phyloP scores from a whole-genome alignment of 2,888 invertebrate species.

The Lottia scabra region DNA sequence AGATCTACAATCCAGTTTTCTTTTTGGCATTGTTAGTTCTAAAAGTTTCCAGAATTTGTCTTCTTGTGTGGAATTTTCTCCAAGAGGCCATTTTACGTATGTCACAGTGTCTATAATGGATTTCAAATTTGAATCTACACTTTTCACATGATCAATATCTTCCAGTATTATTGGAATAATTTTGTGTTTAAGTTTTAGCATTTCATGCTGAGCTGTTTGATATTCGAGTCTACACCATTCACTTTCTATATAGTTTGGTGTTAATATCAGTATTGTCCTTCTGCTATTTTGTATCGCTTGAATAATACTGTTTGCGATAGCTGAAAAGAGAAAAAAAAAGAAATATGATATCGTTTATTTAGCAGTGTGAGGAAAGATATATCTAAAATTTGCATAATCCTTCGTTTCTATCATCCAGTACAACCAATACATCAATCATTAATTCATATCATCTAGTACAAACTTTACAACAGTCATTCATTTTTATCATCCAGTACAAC shows the following conservation, averaged over 20 bases:
- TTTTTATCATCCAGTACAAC: too few species aligned
- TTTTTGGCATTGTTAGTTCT: constrained; percentile 46
- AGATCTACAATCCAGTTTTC: constrained; percentile 19
- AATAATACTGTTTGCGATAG: constrained; percentile 55
- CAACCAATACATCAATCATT: too few species aligned
- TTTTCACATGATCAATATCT: constrained; percentile 35
- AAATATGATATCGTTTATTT: too few species aligned
- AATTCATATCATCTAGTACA: too few species aligned
- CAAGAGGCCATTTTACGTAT: constrained; percentile 49
- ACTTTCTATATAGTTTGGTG: constrained; percentile 47
- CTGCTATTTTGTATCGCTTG: constrained; percentile 50
- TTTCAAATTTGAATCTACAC: constrained; percentile 44
- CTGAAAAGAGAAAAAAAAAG: constrained; percentile 35
- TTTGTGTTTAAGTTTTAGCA: constrained; percentile 54
- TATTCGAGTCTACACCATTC: constrained; percentile 59
- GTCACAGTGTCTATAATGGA: constrained; percentile 48
- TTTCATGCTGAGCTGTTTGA: constrained; percentile 58
- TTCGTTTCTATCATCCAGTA: too few species aligned
- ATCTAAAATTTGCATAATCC: too few species aligned
- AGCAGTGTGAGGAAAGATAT: too few species aligned
- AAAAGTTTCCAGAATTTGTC: constrained; percentile 49
- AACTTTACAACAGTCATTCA: too few species aligned
- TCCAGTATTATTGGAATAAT: constrained; percentile 53
- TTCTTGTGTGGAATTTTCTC: constrained; percentile 30
- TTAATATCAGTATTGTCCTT: constrained; percentile 48